These are phyloP conservation scores for Urocolius indicus DNA, from an alignment of 2,113 vertebrate species.

Conservation along the genomic window DNA sequence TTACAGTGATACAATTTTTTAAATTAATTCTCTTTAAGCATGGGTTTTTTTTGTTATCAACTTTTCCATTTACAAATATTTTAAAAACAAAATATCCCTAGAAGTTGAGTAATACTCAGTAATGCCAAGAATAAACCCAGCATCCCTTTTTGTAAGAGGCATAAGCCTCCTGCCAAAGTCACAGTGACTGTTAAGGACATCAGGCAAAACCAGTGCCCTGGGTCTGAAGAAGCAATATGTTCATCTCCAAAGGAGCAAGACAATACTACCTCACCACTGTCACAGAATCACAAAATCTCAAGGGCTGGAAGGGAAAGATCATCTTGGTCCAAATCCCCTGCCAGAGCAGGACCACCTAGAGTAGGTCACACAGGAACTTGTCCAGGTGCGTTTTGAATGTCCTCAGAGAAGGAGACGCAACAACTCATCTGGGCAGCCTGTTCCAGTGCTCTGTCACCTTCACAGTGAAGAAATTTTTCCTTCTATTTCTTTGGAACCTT, in stretches of 20 bases:
- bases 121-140: background rate
- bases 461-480: too few relatives aligned
- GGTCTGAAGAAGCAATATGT: rapidly evolving
- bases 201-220: background rate
- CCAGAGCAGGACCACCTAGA: too few relatives aligned
- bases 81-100: background rate
- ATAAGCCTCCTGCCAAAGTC: background rate
- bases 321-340: too few relatives aligned
- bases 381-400: too few relatives aligned
- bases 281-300: too few relatives aligned
- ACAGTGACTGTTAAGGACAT: background rate
- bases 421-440: too few relatives aligned
- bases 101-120: background rate
- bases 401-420: too few relatives aligned
- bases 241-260: background rate
- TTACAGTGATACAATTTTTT: background rate
- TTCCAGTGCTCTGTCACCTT: too few relatives aligned
- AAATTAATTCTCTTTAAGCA: background rate
- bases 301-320: too few relatives aligned
- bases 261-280: background rate
- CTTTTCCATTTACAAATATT: background rate
- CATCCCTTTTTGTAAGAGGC: background rate
- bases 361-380: too few relatives aligned
- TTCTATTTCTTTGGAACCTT: too few relatives aligned
- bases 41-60: background rate